Evolutionary conservation across 2,888 invertebrate genomes (phyloP).

Genomic region (Ochropleura leucogaster): DNA sequence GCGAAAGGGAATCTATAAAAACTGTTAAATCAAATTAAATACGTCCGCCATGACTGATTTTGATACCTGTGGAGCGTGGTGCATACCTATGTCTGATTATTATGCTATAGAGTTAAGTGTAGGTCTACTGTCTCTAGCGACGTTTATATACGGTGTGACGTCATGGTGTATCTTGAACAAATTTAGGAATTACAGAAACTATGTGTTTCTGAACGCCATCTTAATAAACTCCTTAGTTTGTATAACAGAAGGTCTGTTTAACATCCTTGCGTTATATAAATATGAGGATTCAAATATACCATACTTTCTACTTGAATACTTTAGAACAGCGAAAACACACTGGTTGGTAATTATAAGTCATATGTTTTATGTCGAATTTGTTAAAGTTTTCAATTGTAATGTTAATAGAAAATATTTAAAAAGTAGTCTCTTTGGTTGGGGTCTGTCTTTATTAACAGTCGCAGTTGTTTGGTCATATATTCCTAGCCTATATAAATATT

Average conservation of each 20-base stretch:
- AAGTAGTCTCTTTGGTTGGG: constrained; percentile 15
- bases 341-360: constrained; percentile 17
- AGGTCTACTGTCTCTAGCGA: neutral
- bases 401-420: constrained; percentile 4
- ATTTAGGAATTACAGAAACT: constrained; percentile 15
- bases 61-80: neutral
- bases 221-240: neutral
- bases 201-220: constrained; percentile 15
- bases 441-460: neutral
- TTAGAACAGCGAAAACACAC: neutral
- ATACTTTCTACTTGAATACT: neutral
- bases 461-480: neutral
- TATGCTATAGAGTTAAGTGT: neutral
- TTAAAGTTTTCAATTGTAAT: constrained; percentile 1
- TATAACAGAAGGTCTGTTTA: neutral
- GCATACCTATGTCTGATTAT: neutral
- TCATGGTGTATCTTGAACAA: constrained; percentile 16
- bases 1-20: neutral
- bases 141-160: constrained; percentile 3
- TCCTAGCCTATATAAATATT: rapidly evolving
- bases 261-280: neutral
- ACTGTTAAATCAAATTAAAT: neutral
- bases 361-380: constrained; percentile 5
- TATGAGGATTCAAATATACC: neutral
- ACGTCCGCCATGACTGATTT: neutral